phyloP scores from a whole-genome alignment of 2,888 invertebrate species.

The Plagodis dolabraria region DNA sequence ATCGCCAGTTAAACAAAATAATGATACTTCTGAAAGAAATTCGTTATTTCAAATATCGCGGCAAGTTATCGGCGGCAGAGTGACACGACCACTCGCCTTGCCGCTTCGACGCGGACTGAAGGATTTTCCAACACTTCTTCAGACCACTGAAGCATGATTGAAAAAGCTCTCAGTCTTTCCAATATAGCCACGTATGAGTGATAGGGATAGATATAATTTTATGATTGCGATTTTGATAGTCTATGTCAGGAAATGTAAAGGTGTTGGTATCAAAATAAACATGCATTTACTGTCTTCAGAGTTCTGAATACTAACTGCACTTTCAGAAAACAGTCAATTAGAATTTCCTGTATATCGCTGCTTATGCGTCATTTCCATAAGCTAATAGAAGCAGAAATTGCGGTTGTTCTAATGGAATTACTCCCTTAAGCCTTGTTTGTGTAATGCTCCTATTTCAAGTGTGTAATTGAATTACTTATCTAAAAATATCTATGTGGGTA shows the following conservation, averaged over 20 bases:
- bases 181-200: conserved; percentile 48
- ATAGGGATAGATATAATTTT: conserved; percentile 53
- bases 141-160: conserved; percentile 52
- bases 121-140: conserved; percentile 52
- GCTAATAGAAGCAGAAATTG: conserved; percentile 1
- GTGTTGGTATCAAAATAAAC: conserved; percentile 78
- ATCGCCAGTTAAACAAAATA: conserved; percentile 17
- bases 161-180: conserved; percentile 60
- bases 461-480: conserved; percentile 16
- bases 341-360: conserved; percentile 8
- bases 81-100: conserved; percentile 64
- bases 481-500: conserved; percentile 7
- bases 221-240: conserved; percentile 38
- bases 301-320: conserved; percentile 35
- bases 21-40: conserved; percentile 51
- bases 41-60: conserved; percentile 56
- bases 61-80: conserved; percentile 53
- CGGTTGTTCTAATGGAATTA: conserved; percentile 13
- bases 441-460: conserved; percentile 13
- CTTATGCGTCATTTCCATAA: not conserved
- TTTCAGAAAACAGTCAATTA: conserved; percentile 4
- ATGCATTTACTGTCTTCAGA: conserved; percentile 60
- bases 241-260: conserved; percentile 62
- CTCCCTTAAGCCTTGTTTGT: conserved; percentile 13
- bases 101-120: conserved; percentile 80